A percentile compares a stretch with the other conserved stretches of the same genome.
Evolutionary conservation across 2,888 invertebrate species (phyloP).

Genomic region (Meteorus colon): DNA sequence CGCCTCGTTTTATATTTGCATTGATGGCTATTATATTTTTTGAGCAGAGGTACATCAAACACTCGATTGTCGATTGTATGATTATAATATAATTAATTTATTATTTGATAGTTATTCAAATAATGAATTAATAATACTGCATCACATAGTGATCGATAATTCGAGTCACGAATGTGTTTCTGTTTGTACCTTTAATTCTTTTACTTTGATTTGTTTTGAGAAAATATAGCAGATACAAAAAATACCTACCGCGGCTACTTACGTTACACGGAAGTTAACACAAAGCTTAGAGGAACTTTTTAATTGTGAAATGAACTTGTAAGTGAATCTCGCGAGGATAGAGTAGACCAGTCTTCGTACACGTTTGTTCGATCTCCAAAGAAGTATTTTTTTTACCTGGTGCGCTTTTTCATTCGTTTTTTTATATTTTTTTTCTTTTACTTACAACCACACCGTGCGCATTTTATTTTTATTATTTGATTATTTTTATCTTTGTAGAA

Average conservation of each 20-base stretch:
- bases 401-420: conserved; percentile 64
- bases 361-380: conserved; percentile 70
- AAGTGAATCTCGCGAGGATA: conserved; percentile 71
- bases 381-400: conserved; percentile 71
- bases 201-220: conserved; percentile 58
- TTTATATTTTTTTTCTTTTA: conserved; percentile 56
- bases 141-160: not conserved
- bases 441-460: conserved; percentile 70
- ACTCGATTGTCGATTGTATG: conserved; percentile 25
- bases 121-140: not conserved
- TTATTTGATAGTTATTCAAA: not conserved
- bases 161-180: conserved; percentile 9
- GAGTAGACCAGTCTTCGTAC: conserved; percentile 71
- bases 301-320: conserved; percentile 59
- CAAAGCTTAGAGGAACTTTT: conserved; percentile 72
- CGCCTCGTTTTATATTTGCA: conserved; percentile 31
- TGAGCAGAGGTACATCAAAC: not conserved
- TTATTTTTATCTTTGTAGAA: conserved; percentile 22
- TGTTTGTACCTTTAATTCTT: conserved; percentile 62
- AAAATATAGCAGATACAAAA: conserved; percentile 69
- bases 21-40: conserved; percentile 6
- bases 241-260: conserved; percentile 79
- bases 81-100: conserved; percentile 16
- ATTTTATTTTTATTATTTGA: conserved; percentile 53
- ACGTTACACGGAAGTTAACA: conserved; percentile 74